Evolutionary conservation across 2,113 vertebrate genomes (phyloP).

Genomic region (Jacana jacana): DNA sequence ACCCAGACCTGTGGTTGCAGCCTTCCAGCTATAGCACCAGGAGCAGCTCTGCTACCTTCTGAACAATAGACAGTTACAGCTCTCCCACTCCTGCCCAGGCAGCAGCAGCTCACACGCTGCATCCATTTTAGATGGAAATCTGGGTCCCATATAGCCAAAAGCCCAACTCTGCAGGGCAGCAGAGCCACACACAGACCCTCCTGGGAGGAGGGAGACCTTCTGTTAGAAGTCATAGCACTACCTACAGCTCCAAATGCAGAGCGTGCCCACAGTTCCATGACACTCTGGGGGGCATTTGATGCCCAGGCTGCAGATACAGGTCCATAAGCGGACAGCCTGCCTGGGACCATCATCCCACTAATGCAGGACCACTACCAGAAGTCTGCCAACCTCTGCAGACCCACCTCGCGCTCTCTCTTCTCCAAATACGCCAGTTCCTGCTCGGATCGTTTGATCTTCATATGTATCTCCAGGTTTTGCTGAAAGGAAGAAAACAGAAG

Average conservation of each 20-base stretch:
- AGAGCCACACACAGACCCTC: neutral
- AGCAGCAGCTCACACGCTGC: neutral
- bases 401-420: conserved; percentile 89
- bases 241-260: neutral
- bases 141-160: neutral
- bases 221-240: neutral
- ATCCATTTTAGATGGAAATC: neutral
- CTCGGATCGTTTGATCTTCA: conserved; percentile 93
- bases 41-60: neutral
- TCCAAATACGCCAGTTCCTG: conserved; percentile 93
- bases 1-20: neutral
- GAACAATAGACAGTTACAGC: neutral
- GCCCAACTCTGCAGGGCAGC: neutral
- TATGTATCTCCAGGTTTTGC: conserved; percentile 98
- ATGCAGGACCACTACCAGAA: neutral
- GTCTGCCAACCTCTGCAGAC: neutral
- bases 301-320: neutral
- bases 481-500: conserved; percentile 62
- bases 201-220: neutral
- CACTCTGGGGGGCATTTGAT: neutral
- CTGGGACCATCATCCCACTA: neutral
- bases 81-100: neutral
- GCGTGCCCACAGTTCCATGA: neutral
- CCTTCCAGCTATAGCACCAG: neutral
- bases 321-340: neutral